phyloP scores from a whole-genome alignment of 2,888 invertebrate genomes.

The Volucella bombylans region DNA sequence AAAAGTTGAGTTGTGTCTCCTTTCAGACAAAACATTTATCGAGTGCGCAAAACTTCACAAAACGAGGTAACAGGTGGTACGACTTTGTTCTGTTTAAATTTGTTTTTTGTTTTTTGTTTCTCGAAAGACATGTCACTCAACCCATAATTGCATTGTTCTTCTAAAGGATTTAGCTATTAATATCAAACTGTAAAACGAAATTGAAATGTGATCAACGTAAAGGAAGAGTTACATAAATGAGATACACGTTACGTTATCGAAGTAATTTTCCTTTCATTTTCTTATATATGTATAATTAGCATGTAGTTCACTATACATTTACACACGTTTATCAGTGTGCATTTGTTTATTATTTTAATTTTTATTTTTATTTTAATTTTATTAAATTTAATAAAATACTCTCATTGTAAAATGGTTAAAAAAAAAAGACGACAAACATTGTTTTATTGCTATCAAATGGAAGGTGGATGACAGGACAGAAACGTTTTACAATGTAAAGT shows the following conservation, averaged over 20 bases:
- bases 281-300: slow-evolving; percentile 24
- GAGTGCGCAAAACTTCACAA: not conserved
- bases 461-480: not conserved
- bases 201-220: slow-evolving; percentile 67
- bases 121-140: not conserved
- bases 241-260: slow-evolving; percentile 32
- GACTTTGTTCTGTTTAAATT: not conserved
- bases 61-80: not conserved
- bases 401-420: slow-evolving; percentile 49
- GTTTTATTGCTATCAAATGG: slow-evolving; percentile 17
- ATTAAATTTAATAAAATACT: slow-evolving; percentile 62
- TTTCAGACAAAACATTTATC: slow-evolving; percentile 13
- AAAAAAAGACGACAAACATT: not conserved
- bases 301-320: slow-evolving; percentile 19
- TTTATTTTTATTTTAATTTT: slow-evolving; percentile 53
- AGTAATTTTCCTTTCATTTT: slow-evolving; percentile 46
- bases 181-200: slow-evolving; percentile 47
- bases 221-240: slow-evolving; percentile 33
- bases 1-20: slow-evolving; percentile 17
- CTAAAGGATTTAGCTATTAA: slow-evolving; percentile 22
- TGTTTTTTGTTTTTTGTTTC: too few species aligned
- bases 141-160: not conserved
- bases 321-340: slow-evolving; percentile 37
- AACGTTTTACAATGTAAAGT: slow-evolving; percentile 85
- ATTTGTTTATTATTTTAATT: slow-evolving; percentile 27